phyloP scores from a whole-genome alignment of 2,888 invertebrate species.

The Kryphioiulus occultus region DNA sequence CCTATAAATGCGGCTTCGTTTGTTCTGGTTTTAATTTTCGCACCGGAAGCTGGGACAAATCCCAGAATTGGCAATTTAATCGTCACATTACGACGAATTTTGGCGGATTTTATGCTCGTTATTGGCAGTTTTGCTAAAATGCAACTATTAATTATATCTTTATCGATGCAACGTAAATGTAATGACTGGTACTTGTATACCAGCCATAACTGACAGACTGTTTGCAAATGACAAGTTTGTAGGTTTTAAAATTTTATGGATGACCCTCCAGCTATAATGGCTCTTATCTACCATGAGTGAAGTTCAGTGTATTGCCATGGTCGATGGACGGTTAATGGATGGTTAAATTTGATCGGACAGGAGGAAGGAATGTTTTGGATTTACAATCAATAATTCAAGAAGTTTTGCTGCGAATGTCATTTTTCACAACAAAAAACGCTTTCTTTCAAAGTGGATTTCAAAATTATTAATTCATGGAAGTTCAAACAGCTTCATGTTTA shows the following conservation, averaged over 20 bases:
- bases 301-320: not conserved
- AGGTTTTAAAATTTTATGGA: not conserved
- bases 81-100: not conserved
- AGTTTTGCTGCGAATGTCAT: too few species aligned
- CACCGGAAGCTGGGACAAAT: not conserved
- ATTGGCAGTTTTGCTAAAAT: not conserved
- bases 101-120: not conserved
- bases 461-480: too few species aligned
- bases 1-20: conserved; percentile 38
- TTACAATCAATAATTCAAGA: too few species aligned
- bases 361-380: too few species aligned
- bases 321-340: not conserved
- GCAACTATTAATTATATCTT: not conserved
- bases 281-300: not conserved
- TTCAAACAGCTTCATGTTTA: too few species aligned
- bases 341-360: not conserved
- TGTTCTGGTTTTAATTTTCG: not conserved
- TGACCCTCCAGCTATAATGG: not conserved
- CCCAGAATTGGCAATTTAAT: not conserved
- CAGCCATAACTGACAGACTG: too few species aligned
- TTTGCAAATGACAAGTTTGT: not conserved
- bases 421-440: too few species aligned
- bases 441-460: too few species aligned
- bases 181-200: not conserved
- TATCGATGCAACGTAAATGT: not conserved